A percentile compares a stretch with the other conserved stretches of the same genome.
These are phyloP conservation scores for Lycaena phlaeas DNA, from an alignment of 2,888 invertebrate species.

Conservation along the genomic window DNA sequence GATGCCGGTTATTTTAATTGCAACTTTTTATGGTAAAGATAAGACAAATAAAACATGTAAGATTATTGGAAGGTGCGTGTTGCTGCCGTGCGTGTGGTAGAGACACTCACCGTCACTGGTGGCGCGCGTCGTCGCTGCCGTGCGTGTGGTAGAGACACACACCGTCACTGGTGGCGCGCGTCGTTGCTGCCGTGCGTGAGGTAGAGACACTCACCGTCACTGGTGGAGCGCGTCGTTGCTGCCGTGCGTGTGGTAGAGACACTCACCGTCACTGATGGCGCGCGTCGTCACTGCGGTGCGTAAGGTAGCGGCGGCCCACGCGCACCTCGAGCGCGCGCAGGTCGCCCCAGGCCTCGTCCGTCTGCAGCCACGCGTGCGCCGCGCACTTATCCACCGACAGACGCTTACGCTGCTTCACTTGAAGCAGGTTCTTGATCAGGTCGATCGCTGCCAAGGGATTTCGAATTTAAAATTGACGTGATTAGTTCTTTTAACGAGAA, in stretches of 20 bases:
- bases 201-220: background rate
- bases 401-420: conserved; percentile 96
- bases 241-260: conserved; percentile 6
- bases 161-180: too few species aligned
- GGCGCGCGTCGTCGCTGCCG: too few species aligned
- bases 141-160: too few species aligned
- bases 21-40: too few species aligned
- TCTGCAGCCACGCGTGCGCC: conserved; percentile 96
- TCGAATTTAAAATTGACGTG: too few species aligned
- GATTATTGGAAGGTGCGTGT: too few species aligned
- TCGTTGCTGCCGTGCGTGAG: conserved; percentile 14
- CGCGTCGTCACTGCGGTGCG: conserved; percentile 53
- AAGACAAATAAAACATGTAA: too few species aligned
- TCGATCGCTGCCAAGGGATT: conserved; percentile 90
- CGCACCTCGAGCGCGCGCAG: conserved; percentile 85
- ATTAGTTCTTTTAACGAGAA: too few species aligned
- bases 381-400: conserved; percentile 97
- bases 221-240: conserved; percentile 23
- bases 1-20: too few species aligned
- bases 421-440: conserved; percentile 96
- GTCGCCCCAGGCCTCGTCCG: conserved; percentile 96
- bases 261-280: conserved; percentile 21
- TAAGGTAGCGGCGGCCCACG: conserved; percentile 53
- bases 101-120: too few species aligned
- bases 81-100: too few species aligned